phyloP scores from a whole-genome alignment of 2,888 invertebrate genomes.

The Zonitis immaculata region DNA sequence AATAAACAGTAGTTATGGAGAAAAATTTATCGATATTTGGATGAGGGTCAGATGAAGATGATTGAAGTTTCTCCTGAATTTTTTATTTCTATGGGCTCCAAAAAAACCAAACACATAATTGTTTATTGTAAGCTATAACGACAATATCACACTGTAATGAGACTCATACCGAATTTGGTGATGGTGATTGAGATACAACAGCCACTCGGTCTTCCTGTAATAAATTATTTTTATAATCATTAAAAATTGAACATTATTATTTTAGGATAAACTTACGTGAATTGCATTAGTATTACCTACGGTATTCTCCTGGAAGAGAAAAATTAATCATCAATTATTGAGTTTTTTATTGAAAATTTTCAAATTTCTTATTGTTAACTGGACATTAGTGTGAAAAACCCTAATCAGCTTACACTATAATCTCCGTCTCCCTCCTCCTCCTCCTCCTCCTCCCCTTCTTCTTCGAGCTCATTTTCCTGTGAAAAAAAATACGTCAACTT shows the following conservation, averaged over 20 bases:
- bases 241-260: not conserved
- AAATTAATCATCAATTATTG: no score
- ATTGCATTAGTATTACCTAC: not conserved
- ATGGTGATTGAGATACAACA: not conserved
- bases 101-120: not conserved
- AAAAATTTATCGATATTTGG: not conserved
- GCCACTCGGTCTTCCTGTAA: not conserved
- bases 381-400: not conserved
- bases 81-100: not conserved
- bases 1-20: no score
- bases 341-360: no score
- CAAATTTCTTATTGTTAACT: not conserved
- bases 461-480: conserved; percentile 5
- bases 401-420: not conserved
- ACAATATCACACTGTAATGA: not conserved
- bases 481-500: not conserved
- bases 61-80: not conserved
- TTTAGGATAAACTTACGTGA: not conserved
- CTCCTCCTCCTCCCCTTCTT: conserved; percentile 4
- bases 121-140: not conserved
- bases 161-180: not conserved
- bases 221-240: not conserved
- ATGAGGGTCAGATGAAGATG: not conserved
- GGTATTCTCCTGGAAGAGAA: not conserved
- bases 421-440: conserved; percentile 3